phyloP scores from a whole-genome alignment of 2,113 vertebrate species.

The Galbula dea region DNA sequence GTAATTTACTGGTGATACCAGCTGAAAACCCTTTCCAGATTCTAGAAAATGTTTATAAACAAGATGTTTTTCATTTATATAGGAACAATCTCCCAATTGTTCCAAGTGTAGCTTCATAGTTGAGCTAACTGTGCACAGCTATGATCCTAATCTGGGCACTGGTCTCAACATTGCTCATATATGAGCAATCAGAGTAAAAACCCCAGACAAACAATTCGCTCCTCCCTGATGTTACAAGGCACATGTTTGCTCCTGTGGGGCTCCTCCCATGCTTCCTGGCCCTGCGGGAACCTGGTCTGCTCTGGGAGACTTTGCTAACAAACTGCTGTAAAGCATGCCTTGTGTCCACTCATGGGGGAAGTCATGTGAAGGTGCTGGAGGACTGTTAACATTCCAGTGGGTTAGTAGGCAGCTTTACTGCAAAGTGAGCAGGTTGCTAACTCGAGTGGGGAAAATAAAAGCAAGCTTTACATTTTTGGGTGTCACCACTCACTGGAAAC shows the following conservation, averaged over 20 bases:
- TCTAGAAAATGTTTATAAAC: background rate
- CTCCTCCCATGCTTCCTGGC: background rate
- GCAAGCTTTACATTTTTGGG: background rate
- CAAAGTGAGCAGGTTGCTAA: background rate
- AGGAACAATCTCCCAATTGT: background rate
- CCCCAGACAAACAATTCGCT: background rate
- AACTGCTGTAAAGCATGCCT: background rate
- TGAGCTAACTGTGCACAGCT: background rate
- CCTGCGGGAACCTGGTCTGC: background rate
- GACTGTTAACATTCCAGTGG: background rate
- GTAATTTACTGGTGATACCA: background rate
- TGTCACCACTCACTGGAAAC: background rate
- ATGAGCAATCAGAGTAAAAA: background rate
- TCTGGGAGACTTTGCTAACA: background rate
- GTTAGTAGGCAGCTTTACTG: background rate
- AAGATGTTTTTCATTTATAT: background rate
- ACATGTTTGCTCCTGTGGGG: background rate
- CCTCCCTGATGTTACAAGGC: background rate
- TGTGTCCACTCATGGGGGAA: background rate
- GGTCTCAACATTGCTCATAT: background rate
- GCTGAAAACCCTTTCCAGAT: background rate
- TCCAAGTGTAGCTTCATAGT: background rate
- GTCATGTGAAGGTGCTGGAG: background rate
- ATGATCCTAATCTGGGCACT: background rate
- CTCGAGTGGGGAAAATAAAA: background rate